Evolutionary conservation across 2,797 vertebrate species (phyloP).

Genomic region (Oreochromis grahami): DNA sequence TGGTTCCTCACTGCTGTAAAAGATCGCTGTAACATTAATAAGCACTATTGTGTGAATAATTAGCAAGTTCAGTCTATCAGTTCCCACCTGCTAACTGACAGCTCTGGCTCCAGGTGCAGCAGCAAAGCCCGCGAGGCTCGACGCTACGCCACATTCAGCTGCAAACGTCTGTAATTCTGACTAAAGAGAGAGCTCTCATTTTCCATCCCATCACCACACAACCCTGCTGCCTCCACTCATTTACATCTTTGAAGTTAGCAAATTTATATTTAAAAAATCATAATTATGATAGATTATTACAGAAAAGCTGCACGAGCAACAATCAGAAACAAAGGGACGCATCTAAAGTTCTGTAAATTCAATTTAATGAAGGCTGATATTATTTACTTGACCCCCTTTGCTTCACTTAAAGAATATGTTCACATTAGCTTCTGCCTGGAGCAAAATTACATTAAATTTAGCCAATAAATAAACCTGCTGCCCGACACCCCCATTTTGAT

Average conservation of each 20-base stretch:
- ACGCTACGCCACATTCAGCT: not conserved
- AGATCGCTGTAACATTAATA: not conserved
- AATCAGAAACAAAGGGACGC: not conserved
- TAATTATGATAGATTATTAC: not conserved
- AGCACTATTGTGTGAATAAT: not conserved
- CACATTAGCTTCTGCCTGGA: not conserved
- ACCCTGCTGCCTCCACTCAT: not conserved
- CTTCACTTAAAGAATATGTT: not conserved
- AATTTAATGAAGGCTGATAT: not conserved
- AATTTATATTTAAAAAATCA: not conserved
- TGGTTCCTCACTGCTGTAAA: not conserved
- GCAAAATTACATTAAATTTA: not conserved
- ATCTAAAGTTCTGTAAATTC: not conserved
- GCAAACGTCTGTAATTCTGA: not conserved
- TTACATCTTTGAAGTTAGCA: not conserved
- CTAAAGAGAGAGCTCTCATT: not conserved
- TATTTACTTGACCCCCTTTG: not conserved
- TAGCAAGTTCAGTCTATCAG: not conserved
- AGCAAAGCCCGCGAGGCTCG: not conserved
- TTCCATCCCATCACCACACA: slow-evolving; percentile 10
- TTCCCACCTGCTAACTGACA: not conserved
- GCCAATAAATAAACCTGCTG: not conserved
- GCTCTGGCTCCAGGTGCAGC: not conserved
- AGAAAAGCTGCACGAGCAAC: not conserved
- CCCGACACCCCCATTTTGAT: not conserved